phyloP scores from a whole-genome alignment of 2,113 vertebrate species.

The Bostrychus sinensis region DNA sequence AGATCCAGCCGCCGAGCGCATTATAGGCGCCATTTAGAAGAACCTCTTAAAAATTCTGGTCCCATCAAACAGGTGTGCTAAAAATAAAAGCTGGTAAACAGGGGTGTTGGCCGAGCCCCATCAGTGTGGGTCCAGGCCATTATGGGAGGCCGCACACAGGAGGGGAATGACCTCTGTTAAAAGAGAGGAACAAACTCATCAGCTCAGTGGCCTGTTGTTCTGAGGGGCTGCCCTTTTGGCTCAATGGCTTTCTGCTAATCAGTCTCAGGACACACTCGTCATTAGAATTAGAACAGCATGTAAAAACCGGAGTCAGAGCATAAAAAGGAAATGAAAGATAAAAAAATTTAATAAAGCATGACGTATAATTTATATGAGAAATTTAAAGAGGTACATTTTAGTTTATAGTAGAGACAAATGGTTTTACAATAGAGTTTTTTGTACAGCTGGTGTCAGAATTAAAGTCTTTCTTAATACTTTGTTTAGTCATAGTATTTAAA shows the following conservation, averaged over 20 bases:
- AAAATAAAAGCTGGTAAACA: not conserved
- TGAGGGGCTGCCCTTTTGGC: slow-evolving; percentile 41
- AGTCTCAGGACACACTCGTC: not conserved
- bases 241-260: slow-evolving; percentile 21
- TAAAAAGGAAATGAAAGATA: too few species aligned
- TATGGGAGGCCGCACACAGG: not conserved
- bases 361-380: too few species aligned
- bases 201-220: slow-evolving; percentile 47
- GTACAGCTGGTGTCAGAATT: too few species aligned
- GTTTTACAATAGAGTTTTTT: too few species aligned
- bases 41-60: not conserved
- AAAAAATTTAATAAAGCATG: too few species aligned
- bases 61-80: not conserved
- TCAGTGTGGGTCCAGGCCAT: not conserved
- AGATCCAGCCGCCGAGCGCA: not conserved
- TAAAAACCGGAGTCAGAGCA: not conserved
- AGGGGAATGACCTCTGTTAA: slow-evolving; percentile 8
- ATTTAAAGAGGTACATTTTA: too few species aligned
- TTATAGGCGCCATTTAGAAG: not conserved
- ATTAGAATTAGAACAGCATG: not conserved
- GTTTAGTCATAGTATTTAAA: too few species aligned
- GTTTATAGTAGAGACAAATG: too few species aligned
- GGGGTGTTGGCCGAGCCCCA: not conserved
- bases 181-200: slow-evolving; percentile 45
- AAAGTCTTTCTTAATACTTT: too few species aligned